Evolutionary conservation across 1,140 invertebrate species (phyloP).

Genomic region (Asobara japonica): DNA sequence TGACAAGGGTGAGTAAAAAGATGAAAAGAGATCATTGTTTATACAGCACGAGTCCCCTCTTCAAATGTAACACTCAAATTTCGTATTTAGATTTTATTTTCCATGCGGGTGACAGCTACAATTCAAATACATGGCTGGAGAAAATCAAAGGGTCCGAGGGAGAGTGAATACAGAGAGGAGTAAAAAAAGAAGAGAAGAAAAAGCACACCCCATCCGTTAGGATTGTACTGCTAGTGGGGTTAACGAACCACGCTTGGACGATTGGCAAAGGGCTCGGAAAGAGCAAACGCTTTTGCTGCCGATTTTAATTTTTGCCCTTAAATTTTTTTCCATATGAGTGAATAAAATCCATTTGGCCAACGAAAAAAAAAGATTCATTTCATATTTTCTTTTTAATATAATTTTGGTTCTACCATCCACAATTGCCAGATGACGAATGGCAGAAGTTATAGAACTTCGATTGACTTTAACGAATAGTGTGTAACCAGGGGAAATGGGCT

Average conservation of each 20-base stretch:
- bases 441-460: neutral
- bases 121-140: neutral
- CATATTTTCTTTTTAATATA: neutral
- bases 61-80: conserved; percentile 11
- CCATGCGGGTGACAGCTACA: conserved; percentile 14
- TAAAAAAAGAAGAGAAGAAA: neutral
- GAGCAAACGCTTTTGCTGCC: neutral
- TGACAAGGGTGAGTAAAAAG: neutral
- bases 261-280: conserved; percentile 19
- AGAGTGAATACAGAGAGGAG: neutral
- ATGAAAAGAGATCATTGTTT: conserved; percentile 10
- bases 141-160: conserved; percentile 11
- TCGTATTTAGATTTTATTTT: conserved; percentile 12
- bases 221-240: neutral
- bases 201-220: neutral
- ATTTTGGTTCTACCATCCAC: neutral
- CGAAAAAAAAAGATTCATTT: neutral
- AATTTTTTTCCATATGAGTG: neutral
- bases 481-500: neutral
- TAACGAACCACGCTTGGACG: conserved; percentile 20
- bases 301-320: neutral
- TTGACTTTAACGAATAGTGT: conserved; percentile 14
- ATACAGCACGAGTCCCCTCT: neutral
- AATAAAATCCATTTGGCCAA: neutral
- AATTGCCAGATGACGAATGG: neutral